A percentile compares a stretch with the other conserved stretches of the same genome.
Evolutionary conservation across 2,888 invertebrate species (phyloP).

Genomic region (Synanthedon andrenaeformis): DNA sequence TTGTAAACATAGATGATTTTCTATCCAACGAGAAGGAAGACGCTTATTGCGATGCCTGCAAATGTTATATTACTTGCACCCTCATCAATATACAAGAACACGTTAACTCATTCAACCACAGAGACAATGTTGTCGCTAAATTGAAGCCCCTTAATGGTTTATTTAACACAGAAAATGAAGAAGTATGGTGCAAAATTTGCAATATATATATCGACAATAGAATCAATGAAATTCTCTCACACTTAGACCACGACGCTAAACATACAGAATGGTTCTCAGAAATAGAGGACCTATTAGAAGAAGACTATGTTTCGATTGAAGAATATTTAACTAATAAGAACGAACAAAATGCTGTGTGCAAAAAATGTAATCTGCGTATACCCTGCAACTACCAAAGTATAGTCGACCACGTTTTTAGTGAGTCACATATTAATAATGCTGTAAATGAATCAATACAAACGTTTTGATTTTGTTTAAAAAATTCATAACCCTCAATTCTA

Average conservation of each 20-base stretch:
- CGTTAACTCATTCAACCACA: slow-evolving; percentile 34
- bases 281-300: slow-evolving; percentile 35
- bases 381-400: slow-evolving; percentile 25
- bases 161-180: slow-evolving; percentile 29
- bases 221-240: slow-evolving; percentile 23
- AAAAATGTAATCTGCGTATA: slow-evolving; percentile 32
- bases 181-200: slow-evolving; percentile 44
- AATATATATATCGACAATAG: slow-evolving; percentile 31
- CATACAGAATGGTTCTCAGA: slow-evolving; percentile 40
- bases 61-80: slow-evolving; percentile 22
- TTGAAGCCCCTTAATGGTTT: slow-evolving; percentile 38
- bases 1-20: slow-evolving; percentile 32
- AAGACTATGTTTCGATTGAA: slow-evolving; percentile 30
- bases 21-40: slow-evolving; percentile 32
- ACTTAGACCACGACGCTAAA: slow-evolving; percentile 34
- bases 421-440: slow-evolving; percentile 30
- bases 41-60: slow-evolving; percentile 37
- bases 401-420: slow-evolving; percentile 34
- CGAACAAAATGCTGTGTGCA: slow-evolving; percentile 35
- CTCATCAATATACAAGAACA: slow-evolving; percentile 33
- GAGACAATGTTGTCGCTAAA: slow-evolving; percentile 30
- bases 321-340: slow-evolving; percentile 29
- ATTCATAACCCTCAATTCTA: no score
- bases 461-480: neutral
- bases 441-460: slow-evolving; percentile 9